These are phyloP conservation scores for Sapayoa aenigma DNA, from an alignment of 2,113 vertebrate genomes.

Conservation along the genomic window DNA sequence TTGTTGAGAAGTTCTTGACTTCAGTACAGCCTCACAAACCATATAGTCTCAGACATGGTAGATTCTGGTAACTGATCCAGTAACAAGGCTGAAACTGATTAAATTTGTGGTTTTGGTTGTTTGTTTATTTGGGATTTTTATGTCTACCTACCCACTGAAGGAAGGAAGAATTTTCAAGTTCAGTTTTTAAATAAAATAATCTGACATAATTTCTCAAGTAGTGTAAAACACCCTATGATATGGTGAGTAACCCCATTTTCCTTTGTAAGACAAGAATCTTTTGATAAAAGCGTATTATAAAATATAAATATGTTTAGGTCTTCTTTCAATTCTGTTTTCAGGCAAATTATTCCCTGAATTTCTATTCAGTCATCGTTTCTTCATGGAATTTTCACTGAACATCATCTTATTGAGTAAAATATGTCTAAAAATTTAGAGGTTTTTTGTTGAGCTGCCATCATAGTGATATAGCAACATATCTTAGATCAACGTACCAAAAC, in stretches of 20 bases:
- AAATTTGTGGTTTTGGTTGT: background rate
- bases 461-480: fast-evolving
- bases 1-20: background rate
- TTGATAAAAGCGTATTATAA: background rate
- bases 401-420: background rate
- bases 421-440: background rate
- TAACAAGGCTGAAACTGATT: background rate
- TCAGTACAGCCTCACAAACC: background rate
- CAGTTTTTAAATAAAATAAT: background rate
- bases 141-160: background rate
- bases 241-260: background rate
- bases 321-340: background rate
- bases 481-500: background rate
- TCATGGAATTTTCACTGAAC: background rate
- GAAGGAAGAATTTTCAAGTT: background rate
- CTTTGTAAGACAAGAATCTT: background rate
- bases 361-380: background rate
- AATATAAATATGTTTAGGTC: background rate
- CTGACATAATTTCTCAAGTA: background rate
- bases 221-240: background rate
- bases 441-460: background rate
- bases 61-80: background rate
- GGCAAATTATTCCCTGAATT: background rate
- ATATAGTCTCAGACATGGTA: background rate
- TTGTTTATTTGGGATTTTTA: no score